Evolutionary conservation across 1,140 invertebrate genomes (phyloP).

Genomic region (Cotesia glomerata): DNA sequence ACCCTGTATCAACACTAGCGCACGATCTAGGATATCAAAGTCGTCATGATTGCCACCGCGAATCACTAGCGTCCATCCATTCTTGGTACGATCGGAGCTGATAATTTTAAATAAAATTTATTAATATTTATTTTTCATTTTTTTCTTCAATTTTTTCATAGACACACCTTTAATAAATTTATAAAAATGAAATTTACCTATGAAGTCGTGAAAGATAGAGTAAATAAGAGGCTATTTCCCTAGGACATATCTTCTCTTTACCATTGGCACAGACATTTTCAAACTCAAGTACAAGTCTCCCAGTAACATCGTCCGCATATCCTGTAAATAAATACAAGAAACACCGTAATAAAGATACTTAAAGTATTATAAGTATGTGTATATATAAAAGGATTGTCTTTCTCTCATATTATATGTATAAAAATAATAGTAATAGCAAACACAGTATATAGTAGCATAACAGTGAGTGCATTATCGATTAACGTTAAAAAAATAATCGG

Average conservation of each 20-base stretch:
- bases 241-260: conserved; percentile 49
- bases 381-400: no score
- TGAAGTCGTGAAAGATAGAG: conserved; percentile 59
- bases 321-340: conserved; percentile 44
- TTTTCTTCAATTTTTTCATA: background rate
- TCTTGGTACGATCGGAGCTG: conserved; percentile 46
- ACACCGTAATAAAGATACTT: background rate
- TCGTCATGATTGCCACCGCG: conserved; percentile 39
- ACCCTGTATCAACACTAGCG: conserved; percentile 46
- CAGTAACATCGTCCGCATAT: conserved; percentile 44
- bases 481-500: background rate
- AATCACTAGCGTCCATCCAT: conserved; percentile 52
- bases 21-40: conserved; percentile 50
- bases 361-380: no score
- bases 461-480: conserved; percentile 5
- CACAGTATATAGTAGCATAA: background rate
- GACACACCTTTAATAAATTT: background rate
- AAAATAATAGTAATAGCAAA: no score
- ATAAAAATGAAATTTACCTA: conserved; percentile 43
- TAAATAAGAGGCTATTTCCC: conserved; percentile 56
- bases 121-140: background rate
- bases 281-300: conserved; percentile 56
- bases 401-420: no score
- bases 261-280: conserved; percentile 44
- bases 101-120: conserved; percentile 16